A percentile compares a stretch with the other conserved stretches of the same genome.
Evolutionary conservation across 2,888 invertebrate genomes (phyloP).

Genomic region (Pseudanteris insignis): DNA sequence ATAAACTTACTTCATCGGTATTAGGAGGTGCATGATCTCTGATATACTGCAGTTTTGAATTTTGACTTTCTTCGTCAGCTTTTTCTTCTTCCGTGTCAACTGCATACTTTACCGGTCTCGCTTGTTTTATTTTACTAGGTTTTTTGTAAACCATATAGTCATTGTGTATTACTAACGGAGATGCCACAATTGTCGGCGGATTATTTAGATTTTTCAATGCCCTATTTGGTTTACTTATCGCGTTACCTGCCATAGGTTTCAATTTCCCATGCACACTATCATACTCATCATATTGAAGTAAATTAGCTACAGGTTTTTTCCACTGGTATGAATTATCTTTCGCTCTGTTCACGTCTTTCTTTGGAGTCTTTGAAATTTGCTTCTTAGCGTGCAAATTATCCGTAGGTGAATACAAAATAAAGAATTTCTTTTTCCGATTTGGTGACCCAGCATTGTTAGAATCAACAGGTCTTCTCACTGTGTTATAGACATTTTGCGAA

Average conservation of each 20-base stretch:
- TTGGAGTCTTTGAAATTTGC: conserved; percentile 6
- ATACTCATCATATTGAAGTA: conserved; percentile 21
- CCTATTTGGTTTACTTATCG: not conserved
- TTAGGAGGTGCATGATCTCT: conserved; percentile 54
- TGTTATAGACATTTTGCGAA: not conserved
- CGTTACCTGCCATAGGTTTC: conserved; percentile 2
- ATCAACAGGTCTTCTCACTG: not conserved
- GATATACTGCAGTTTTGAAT: conserved; percentile 43
- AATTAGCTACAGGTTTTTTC: not conserved
- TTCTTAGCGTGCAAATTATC: conserved; percentile 15
- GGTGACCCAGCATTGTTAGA: conserved; percentile 1
- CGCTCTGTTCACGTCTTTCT: conserved; percentile 10
- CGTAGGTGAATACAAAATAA: conserved; percentile 23
- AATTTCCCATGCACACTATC: conserved; percentile 28
- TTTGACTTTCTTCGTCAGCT: conserved; percentile 7
- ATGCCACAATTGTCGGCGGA: conserved; percentile 11
- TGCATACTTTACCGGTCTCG: conserved; percentile 29
- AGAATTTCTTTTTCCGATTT: conserved; percentile 27
- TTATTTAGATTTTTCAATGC: conserved; percentile 1
- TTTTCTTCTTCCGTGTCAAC: conserved; percentile 33
- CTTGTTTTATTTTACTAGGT: not conserved
- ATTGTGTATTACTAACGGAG: conserved; percentile 9
- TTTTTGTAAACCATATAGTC: not conserved
- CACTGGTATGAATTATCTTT: conserved; percentile 7
- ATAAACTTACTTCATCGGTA: conserved; percentile 25